Percentiles rank a stretch among this genome's conserved stretches.
These are phyloP conservation scores for Synanthedon formicaeformis DNA, from an alignment of 2,888 invertebrate species.

Conservation along the genomic window DNA sequence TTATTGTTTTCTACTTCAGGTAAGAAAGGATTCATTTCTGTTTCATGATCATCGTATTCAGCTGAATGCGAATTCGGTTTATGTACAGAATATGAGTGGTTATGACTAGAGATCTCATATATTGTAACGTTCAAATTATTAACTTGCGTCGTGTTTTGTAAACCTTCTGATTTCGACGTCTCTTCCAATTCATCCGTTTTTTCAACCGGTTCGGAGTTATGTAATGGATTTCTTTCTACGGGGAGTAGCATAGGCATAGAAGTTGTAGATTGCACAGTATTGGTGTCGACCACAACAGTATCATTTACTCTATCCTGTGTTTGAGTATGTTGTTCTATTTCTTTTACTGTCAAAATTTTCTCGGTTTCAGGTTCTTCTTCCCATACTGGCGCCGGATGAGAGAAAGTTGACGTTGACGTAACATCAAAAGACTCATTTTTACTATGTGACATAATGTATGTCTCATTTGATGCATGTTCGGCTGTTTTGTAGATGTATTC, in stretches of 20 bases:
- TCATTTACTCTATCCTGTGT: slow-evolving; percentile 9
- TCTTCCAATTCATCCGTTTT: slow-evolving; percentile 2
- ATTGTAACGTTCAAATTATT: slow-evolving; percentile 56
- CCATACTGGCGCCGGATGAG: slow-evolving; percentile 53
- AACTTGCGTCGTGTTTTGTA: slow-evolving; percentile 27
- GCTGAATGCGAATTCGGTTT: slow-evolving; percentile 32
- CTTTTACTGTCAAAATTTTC: slow-evolving; percentile 19
- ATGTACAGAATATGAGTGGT: slow-evolving; percentile 20
- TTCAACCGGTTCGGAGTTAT: slow-evolving; percentile 2
- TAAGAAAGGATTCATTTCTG: slow-evolving; percentile 76
- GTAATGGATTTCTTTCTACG: slow-evolving; percentile 1
- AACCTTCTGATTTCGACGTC: background rate
- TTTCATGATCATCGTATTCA: slow-evolving; percentile 54
- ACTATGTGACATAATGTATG: slow-evolving; percentile 5
- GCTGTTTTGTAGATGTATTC: slow-evolving; percentile 47
- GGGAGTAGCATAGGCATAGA: background rate
- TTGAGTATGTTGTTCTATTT: slow-evolving; percentile 8
- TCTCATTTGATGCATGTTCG: slow-evolving; percentile 16
- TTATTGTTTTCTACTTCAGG: slow-evolving; percentile 75
- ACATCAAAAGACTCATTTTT: background rate
- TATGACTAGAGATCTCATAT: slow-evolving; percentile 51
- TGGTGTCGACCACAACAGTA: background rate
- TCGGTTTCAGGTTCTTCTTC: slow-evolving; percentile 38
- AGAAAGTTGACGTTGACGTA: background rate
- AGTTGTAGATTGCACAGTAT: slow-evolving; percentile 6